phyloP scores from a whole-genome alignment of 1,140 invertebrate genomes.

The Caenorhabditis inopinata region DNA sequence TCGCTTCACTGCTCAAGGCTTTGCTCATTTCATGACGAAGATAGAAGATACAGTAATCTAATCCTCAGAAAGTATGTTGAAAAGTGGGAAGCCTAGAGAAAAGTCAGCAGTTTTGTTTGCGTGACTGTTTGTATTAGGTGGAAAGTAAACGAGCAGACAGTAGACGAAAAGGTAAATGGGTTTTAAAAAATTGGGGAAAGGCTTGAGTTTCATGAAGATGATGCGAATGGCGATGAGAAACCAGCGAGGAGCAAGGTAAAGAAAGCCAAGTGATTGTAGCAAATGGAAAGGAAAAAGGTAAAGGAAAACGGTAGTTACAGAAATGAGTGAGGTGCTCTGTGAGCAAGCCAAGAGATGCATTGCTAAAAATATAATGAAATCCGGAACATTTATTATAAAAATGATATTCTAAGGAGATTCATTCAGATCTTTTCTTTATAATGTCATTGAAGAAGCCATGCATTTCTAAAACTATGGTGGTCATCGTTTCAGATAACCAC shows the following conservation, averaged over 20 bases:
- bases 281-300: too few species aligned
- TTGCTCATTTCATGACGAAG: slow-evolving; percentile 24
- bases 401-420: too few species aligned
- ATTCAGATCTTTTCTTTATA: too few species aligned
- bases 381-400: too few species aligned
- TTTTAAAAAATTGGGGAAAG: neutral
- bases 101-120: slow-evolving; percentile 12
- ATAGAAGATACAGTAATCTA: slow-evolving; percentile 22
- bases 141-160: neutral
- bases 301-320: too few species aligned
- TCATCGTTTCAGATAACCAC: too few species aligned
- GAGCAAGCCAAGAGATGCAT: too few species aligned
- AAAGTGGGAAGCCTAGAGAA: neutral
- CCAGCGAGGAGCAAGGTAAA: neutral
- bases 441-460: too few species aligned
- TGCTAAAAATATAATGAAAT: too few species aligned
- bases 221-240: neutral
- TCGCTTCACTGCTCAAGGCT: neutral
- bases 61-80: neutral
- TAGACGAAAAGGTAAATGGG: neutral
- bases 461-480: too few species aligned
- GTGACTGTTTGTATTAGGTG: slow-evolving; percentile 30
- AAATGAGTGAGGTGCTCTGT: too few species aligned
- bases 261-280: too few species aligned
- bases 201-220: slow-evolving; percentile 21